These are phyloP conservation scores for Coregonus ussuriensis DNA, from an alignment of 2,797 vertebrate genomes.

Conservation along the genomic window DNA sequence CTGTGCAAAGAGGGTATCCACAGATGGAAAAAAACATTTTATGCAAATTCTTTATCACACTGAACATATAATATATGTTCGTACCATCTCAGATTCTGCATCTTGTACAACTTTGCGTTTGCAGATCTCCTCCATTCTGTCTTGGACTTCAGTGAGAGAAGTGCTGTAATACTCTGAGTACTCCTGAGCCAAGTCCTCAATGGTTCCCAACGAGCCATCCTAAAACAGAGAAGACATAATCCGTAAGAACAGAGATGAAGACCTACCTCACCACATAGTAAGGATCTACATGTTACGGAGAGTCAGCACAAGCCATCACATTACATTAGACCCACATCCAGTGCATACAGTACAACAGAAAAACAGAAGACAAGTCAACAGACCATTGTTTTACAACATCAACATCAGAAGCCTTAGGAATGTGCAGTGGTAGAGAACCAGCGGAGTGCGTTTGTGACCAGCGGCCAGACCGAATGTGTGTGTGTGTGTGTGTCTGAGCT, in stretches of 20 bases:
- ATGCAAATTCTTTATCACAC: neutral
- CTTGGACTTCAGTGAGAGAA: slow-evolving; percentile 88
- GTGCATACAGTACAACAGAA: neutral
- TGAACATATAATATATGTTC: neutral
- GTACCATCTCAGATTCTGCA: slow-evolving; percentile 79
- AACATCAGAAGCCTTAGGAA: slow-evolving; percentile 47
- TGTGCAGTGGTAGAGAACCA: neutral
- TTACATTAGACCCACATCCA: neutral
- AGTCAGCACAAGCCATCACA: neutral
- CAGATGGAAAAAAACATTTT: neutral
- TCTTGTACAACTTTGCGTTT: slow-evolving; percentile 88
- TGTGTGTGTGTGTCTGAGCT: slow-evolving; percentile 2
- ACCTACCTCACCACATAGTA: too few relatives aligned
- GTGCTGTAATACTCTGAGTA: slow-evolving; percentile 95
- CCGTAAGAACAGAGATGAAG: neutral
- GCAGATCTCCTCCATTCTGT: slow-evolving; percentile 95
- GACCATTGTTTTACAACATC: slow-evolving; percentile 22
- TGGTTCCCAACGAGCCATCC: slow-evolving; percentile 93
- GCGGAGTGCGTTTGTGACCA: neutral
- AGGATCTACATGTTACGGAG: too few relatives aligned
- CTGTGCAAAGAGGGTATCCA: neutral
- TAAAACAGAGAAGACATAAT: slow-evolving; percentile 54
- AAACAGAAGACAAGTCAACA: slow-evolving; percentile 14
- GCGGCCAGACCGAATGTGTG: slow-evolving; percentile 39
- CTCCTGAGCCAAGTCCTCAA: slow-evolving; percentile 90